Percentiles rank a stretch among this genome's conserved stretches.
Conservation (phyloP, 2,797 vertebrate species). For the Picus viridis region DNA sequence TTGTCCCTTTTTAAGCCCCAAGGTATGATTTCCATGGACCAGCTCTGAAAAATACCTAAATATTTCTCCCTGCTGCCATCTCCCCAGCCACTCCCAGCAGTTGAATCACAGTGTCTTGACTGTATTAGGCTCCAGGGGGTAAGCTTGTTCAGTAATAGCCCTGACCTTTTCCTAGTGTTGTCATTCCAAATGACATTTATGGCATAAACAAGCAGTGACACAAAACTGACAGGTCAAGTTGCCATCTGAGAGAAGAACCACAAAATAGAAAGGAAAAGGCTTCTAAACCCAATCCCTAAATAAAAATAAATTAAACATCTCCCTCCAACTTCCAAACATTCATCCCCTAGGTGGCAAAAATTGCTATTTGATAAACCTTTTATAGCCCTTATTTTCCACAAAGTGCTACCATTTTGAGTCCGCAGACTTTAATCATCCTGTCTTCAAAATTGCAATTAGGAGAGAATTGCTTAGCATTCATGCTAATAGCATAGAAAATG, state of each 20-base stretch:
- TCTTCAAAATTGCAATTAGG: neutral
- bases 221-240: constrained; percentile 73
- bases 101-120: constrained; percentile 71
- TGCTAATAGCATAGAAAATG: rapidly evolving
- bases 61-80: constrained; percentile 48
- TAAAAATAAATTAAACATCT: neutral
- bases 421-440: neutral
- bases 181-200: constrained; percentile 75
- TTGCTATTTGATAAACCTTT: neutral
- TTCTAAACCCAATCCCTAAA: neutral
- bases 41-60: constrained; percentile 50
- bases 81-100: constrained; percentile 63
- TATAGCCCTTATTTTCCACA: neutral
- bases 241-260: constrained; percentile 42
- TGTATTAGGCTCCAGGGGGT: constrained; percentile 70
- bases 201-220: constrained; percentile 73
- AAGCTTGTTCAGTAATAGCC: constrained; percentile 74
- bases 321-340: neutral
- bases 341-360: neutral
- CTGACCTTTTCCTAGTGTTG: constrained; percentile 75
- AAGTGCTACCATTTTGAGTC: neutral
- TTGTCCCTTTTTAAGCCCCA: constrained; percentile 55
- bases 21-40: constrained; percentile 66
- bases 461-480: neutral
- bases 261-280: constrained; percentile 15